These are phyloP conservation scores for Caenorhabditis drosophilae DNA, from an alignment of 2,888 invertebrate species.

Conservation along the genomic window DNA sequence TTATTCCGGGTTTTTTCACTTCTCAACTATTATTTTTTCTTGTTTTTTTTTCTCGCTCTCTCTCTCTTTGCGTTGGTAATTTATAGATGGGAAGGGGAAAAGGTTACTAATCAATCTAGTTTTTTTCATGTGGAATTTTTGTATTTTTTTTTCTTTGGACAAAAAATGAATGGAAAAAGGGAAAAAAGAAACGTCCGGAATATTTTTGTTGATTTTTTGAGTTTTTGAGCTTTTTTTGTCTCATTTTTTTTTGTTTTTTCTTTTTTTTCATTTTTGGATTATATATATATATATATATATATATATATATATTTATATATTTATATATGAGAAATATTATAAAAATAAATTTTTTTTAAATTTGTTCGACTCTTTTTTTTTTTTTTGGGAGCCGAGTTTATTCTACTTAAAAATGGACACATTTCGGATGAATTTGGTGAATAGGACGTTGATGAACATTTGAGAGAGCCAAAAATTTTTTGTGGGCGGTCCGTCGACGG, in stretches of 20 bases:
- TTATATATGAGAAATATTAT: too few species aligned
- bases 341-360: background rate
- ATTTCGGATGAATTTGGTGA: constrained; percentile 22
- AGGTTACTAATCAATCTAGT: too few species aligned
- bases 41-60: constrained; percentile 7
- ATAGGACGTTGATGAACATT: constrained; percentile 25
- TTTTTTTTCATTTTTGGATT: too few species aligned
- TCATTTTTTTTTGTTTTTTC: too few species aligned
- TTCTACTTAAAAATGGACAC: constrained; percentile 32
- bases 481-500: constrained; percentile 12
- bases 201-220: background rate
- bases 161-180: background rate
- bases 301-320: too few species aligned
- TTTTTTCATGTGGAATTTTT: too few species aligned
- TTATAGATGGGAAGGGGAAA: too few species aligned
- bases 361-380: constrained; percentile 1
- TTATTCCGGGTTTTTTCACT: constrained; percentile 5
- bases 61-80: constrained; percentile 1
- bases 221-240: background rate
- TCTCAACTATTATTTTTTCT: background rate
- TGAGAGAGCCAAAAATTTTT: constrained; percentile 18
- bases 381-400: background rate
- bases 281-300: too few species aligned
- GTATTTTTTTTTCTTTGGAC: constrained; percentile 7
- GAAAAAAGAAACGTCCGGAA: background rate